These are phyloP conservation scores for Andrena trimmerana DNA, from an alignment of 2,888 invertebrate species.

Conservation along the genomic window DNA sequence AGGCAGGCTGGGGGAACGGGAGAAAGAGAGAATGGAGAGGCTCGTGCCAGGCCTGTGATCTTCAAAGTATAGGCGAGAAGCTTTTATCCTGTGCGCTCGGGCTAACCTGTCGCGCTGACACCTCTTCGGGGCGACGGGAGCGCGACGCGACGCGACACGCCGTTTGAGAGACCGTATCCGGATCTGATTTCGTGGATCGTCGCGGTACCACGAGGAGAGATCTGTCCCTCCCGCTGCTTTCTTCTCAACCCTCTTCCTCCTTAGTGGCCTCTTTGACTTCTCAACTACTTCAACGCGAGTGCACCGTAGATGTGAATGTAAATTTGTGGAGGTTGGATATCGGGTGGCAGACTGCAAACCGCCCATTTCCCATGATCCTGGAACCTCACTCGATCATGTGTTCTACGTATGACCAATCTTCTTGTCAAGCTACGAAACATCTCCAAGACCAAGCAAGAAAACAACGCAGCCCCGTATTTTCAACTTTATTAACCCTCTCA, in stretches of 20 bases:
- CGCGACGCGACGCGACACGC: constrained; percentile 49
- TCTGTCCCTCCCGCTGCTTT: neutral
- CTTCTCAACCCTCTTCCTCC: neutral
- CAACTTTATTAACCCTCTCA: constrained; percentile 56
- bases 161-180: constrained; percentile 59
- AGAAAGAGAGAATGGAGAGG: constrained; percentile 58
- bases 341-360: no score
- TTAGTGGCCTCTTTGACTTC: no score
- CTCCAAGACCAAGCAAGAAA: constrained; percentile 6
- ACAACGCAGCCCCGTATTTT: constrained; percentile 49
- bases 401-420: neutral
- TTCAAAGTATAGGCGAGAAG: constrained; percentile 77
- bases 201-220: neutral
- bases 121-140: constrained; percentile 17
- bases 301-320: no score
- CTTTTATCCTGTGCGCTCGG: constrained; percentile 72
- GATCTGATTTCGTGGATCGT: constrained; percentile 60
- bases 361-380: neutral
- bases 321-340: no score
- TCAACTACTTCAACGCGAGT: no score
- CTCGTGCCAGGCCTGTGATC: constrained; percentile 78
- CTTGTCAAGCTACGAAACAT: neutral
- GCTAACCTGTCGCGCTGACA: constrained; percentile 67
- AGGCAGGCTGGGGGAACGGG: constrained; percentile 32
- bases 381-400: neutral